These are phyloP conservation scores for Drosophila serrata DNA, from an alignment of 1,140 invertebrate genomes.

Conservation along the genomic window DNA sequence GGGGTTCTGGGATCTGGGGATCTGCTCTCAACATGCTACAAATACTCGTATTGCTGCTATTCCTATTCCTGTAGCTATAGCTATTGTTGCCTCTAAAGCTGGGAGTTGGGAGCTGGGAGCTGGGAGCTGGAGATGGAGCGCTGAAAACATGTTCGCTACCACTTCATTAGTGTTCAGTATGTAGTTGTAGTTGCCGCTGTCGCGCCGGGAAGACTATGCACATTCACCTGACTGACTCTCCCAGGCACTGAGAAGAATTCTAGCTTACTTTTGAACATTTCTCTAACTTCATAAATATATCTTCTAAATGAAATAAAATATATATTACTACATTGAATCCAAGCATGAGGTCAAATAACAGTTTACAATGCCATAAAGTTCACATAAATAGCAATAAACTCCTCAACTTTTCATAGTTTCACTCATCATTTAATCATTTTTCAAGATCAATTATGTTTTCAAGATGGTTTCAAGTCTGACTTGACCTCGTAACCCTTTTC, in stretches of 20 bases:
- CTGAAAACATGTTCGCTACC: conserved; percentile 60
- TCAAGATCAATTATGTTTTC: conserved; percentile 16
- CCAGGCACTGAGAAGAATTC: conserved; percentile 18
- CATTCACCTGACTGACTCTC: conserved; percentile 54
- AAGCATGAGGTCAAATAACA: background rate
- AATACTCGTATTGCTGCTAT: conserved; percentile 20
- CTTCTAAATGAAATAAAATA: too few species aligned
- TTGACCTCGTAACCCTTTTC: conserved; percentile 8
- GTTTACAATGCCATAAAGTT: background rate
- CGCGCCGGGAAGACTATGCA: conserved; percentile 47
- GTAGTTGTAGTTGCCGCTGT: conserved; percentile 57
- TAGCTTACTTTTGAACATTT: background rate
- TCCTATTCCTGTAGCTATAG: conserved; percentile 11
- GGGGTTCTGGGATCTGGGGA: conserved; percentile 15
- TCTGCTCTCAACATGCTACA: conserved; percentile 29
- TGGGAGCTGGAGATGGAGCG: conserved; percentile 16
- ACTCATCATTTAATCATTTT: conserved; percentile 14
- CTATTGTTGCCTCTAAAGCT: conserved; percentile 18
- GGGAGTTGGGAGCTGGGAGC: background rate
- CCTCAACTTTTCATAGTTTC: background rate
- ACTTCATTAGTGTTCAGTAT: conserved; percentile 66
- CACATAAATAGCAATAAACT: background rate
- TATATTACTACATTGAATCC: too few species aligned
- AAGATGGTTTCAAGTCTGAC: background rate
- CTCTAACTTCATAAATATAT: background rate